phyloP scores from a whole-genome alignment of 2,113 vertebrate species.

The Gallinago paraguaiae region DNA sequence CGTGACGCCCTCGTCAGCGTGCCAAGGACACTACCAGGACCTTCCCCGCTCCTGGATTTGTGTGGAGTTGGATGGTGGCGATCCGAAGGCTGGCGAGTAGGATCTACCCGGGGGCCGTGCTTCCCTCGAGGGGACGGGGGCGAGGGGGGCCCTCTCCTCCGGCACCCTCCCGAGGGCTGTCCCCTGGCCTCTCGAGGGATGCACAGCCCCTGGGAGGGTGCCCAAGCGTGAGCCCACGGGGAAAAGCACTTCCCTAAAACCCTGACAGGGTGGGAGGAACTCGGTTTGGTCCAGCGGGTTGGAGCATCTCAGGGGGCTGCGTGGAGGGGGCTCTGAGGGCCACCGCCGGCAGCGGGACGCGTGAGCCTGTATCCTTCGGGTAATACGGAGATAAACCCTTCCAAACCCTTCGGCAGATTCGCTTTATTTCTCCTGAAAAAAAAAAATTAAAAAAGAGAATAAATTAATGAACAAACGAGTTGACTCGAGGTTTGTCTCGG shows the following conservation, averaged over 20 bases:
- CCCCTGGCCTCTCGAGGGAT: not conserved
- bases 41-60: not conserved
- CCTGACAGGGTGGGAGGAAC: rapidly evolving
- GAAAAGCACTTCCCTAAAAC: not conserved
- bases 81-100: not conserved
- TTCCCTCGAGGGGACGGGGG: not conserved
- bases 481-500: not conserved
- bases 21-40: not conserved
- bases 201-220: not conserved
- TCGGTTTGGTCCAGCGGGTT: not conserved
- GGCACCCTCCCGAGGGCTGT: too few relatives aligned
- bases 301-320: not conserved
- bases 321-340: not conserved
- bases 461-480: not conserved
- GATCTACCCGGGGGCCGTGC: not conserved
- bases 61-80: not conserved
- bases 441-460: not conserved
- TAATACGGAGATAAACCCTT: not conserved
- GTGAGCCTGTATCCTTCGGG: not conserved
- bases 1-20: conserved; percentile 19
- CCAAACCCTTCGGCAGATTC: not conserved
- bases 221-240: not conserved
- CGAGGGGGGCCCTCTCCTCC: too few relatives aligned
- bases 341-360: not conserved
- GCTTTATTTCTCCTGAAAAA: not conserved